Percentiles rank a stretch among this genome's conserved stretches.
phyloP scores from a whole-genome alignment of 2,888 invertebrate genomes.

The Capitulum mitella region DNA sequence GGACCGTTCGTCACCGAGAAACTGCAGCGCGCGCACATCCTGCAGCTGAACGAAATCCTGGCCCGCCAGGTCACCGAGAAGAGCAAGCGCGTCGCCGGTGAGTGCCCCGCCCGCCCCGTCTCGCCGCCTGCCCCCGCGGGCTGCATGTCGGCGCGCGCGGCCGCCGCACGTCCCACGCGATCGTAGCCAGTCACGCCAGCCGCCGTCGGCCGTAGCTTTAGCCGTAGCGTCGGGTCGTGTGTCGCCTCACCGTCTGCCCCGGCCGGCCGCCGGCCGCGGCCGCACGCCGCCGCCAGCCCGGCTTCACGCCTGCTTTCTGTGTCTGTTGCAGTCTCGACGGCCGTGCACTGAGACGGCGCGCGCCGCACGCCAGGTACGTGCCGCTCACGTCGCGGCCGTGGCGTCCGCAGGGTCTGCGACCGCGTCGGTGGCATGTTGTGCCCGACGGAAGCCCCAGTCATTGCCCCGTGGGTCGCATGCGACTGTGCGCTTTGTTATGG shows the following conservation, averaged over 20 bases:
- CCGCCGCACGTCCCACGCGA: neutral
- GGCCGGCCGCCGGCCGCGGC: neutral
- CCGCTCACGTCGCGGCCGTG: neutral
- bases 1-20: constrained; percentile 58
- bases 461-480: too few relatives aligned
- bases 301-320: neutral
- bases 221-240: neutral
- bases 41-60: constrained; percentile 83
- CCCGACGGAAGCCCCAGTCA: too few relatives aligned
- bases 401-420: too few relatives aligned
- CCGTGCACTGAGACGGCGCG: neutral
- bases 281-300: neutral
- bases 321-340: neutral
- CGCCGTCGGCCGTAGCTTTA: neutral
- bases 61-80: constrained; percentile 91
- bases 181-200: neutral
- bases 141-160: neutral
- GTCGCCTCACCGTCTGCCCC: neutral
- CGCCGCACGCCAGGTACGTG: neutral
- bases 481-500: too few relatives aligned
- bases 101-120: constrained; percentile 2
- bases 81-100: constrained; percentile 92
- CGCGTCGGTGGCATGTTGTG: too few relatives aligned
- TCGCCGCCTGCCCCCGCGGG: neutral
- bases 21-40: constrained; percentile 75